phyloP scores from a whole-genome alignment of 1,140 invertebrate species.

The Ruditapes philippinarum region DNA sequence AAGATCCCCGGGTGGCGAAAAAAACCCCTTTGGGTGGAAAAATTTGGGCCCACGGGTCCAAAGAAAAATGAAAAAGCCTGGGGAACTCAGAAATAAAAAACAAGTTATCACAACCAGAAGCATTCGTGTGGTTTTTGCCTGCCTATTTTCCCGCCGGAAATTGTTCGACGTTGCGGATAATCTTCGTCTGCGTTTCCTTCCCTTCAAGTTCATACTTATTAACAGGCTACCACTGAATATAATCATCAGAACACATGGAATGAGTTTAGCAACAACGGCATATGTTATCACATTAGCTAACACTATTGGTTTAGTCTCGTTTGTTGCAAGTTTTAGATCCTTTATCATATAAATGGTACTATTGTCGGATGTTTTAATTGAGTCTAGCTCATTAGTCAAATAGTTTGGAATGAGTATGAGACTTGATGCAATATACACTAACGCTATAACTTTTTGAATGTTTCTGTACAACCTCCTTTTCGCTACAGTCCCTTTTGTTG shows the following conservation, averaged over 20 bases:
- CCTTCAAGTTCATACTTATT: constrained; percentile 85
- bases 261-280: constrained; percentile 85
- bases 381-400: constrained; percentile 86
- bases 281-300: constrained; percentile 82
- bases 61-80: constrained; percentile 87
- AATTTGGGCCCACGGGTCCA: constrained; percentile 80
- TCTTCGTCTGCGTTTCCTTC: constrained; percentile 80
- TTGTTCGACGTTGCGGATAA: constrained; percentile 76
- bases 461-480: constrained; percentile 87
- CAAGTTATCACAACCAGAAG: constrained; percentile 88
- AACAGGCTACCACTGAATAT: constrained; percentile 87
- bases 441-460: constrained; percentile 91
- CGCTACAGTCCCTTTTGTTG: constrained; percentile 93
- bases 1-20: constrained; percentile 92
- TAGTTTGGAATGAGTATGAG: constrained; percentile 93
- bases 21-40: constrained; percentile 85
- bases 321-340: constrained; percentile 80
- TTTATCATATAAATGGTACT: constrained; percentile 85
- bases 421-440: constrained; percentile 91
- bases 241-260: constrained; percentile 87
- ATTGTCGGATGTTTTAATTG: constrained; percentile 58
- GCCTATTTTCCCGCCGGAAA: constrained; percentile 89
- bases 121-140: constrained; percentile 90
- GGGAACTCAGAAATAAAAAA: constrained; percentile 95
- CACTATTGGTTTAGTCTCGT: constrained; percentile 72